Evolutionary conservation across 2,797 vertebrate genomes (phyloP), one percentile per base, ranked within the genome.

Genomic region (Hoplostethus mediterraneus): DNA sequence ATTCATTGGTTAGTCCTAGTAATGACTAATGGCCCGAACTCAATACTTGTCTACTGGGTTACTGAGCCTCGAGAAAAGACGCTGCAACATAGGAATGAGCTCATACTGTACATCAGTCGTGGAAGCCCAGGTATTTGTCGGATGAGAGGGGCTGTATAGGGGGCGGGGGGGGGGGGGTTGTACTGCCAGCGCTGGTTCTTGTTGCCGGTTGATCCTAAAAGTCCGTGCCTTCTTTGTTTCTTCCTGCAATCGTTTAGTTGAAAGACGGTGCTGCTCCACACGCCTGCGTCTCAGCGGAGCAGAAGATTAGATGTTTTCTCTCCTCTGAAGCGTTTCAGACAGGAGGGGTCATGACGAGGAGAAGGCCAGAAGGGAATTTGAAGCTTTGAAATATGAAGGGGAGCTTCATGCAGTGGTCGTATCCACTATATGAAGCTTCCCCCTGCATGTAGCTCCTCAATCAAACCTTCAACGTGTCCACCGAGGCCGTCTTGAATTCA

Each of bases 1-100:
- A 70, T 80, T 77, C 81, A 88, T 81, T 77, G 72, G 78, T 82
- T 58, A 49, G 31, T 47, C 70, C 51, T 68, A 73, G 57, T 67
- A 79, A 82, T 75, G 61, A 74, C 68, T 74, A 82, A 60, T 75
- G 44, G 73, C 77, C 58, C 67, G 79, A 77, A 71, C 57, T 79
- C 51, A 79, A 81, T 42, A 65, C 36, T 58, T 52, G 57, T 28
- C 49, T 12, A 30, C 31, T 31, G 48, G 45, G 49, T 25, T 16
- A 16, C 53, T 36, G 38, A 59, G 31, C 21, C 57, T 57, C 30
- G 1, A 42, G 54, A 48, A 48, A 52, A 12, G 69, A 65, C 45
- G 4, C 7, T 4, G 13, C 16, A 30, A 51, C 31, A 55, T 52
- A 17, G 52, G 36, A 63, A 62, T 48, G n/a, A 31, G 47, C 5